Percentiles rank a stretch among this genome's conserved stretches.
Evolutionary conservation across 2,113 vertebrate species (phyloP).

Genomic region (Crocuta crocuta): DNA sequence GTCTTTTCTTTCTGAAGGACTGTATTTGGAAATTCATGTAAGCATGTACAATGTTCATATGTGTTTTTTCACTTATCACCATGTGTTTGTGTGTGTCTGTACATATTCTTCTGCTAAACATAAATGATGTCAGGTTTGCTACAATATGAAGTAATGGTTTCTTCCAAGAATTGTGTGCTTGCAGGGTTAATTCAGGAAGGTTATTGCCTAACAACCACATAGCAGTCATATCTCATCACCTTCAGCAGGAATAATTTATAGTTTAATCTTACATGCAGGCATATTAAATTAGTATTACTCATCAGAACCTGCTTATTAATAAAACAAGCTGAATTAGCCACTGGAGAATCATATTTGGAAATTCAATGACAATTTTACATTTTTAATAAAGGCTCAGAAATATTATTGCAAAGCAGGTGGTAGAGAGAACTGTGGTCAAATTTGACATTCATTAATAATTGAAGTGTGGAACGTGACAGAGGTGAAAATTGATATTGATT

Average conservation of each 20-base stretch:
- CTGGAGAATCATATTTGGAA: conserved; percentile 90
- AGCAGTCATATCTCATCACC: conserved; percentile 86
- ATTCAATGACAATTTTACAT: conserved; percentile 93
- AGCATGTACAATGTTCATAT: neutral
- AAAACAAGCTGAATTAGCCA: conserved; percentile 92
- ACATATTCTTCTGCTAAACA: neutral
- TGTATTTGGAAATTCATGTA: neutral
- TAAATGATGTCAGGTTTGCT: conserved; percentile 44
- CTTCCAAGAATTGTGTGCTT: neutral
- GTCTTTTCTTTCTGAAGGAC: conserved; percentile 2
- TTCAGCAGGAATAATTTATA: conserved; percentile 91
- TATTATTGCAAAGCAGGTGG: conserved; percentile 89
- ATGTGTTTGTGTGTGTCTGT: neutral
- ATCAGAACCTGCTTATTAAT: conserved; percentile 91
- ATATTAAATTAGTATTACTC: conserved; percentile 92
- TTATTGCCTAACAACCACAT: conserved; percentile 78
- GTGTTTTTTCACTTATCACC: neutral
- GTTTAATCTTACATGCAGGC: conserved; percentile 90
- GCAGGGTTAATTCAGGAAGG: conserved; percentile 82
- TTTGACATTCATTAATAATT: conserved; percentile 93
- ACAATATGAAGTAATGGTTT: conserved; percentile 46
- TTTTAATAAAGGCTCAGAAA: conserved; percentile 91
- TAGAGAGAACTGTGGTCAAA: conserved; percentile 89
- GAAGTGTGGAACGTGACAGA: conserved; percentile 88
- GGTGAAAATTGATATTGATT: conserved; percentile 92